Evolutionary conservation across 1,140 invertebrate species (phyloP).

Genomic region (Cydia amplana): DNA sequence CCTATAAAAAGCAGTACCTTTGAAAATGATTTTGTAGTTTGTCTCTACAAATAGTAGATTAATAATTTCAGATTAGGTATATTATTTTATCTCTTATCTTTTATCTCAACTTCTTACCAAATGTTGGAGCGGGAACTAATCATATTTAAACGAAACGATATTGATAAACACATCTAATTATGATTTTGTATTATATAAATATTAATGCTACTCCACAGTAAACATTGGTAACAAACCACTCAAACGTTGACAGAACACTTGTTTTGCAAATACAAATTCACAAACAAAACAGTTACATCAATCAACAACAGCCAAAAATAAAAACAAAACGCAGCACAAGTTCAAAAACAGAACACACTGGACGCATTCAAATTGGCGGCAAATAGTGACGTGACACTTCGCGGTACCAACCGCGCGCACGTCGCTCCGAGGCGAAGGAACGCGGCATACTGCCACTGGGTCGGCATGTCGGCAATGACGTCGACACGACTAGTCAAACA

Average conservation of each 20-base stretch:
- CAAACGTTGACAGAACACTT: slow-evolving; percentile 12
- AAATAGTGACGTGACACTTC: slow-evolving; percentile 45
- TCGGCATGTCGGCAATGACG: slow-evolving; percentile 41
- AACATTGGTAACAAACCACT: slow-evolving; percentile 6
- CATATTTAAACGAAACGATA: slow-evolving; percentile 13
- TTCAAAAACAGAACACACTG: slow-evolving; percentile 39
- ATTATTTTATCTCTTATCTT: not conserved
- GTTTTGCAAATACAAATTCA: slow-evolving; percentile 6
- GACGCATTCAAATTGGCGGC: slow-evolving; percentile 53
- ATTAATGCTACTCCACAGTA: slow-evolving; percentile 3
- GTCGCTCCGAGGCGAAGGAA: slow-evolving; percentile 49
- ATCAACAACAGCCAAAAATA: slow-evolving; percentile 21
- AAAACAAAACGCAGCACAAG: slow-evolving; percentile 13
- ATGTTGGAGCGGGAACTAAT: not conserved
- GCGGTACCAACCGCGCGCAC: slow-evolving; percentile 40
- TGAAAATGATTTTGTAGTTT: no score
- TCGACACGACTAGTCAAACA: slow-evolving; percentile 37
- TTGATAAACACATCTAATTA: slow-evolving; percentile 10
- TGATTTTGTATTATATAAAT: not conserved
- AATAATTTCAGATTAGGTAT: no score
- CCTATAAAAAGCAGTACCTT: no score
- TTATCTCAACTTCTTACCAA: not conserved
- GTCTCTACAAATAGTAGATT: no score
- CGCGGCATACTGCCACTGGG: slow-evolving; percentile 54
- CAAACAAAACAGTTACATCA: not conserved